These are phyloP conservation scores for Sarcophaga caerulescens DNA, from an alignment of 2,888 invertebrate genomes.

Conservation along the genomic window DNA sequence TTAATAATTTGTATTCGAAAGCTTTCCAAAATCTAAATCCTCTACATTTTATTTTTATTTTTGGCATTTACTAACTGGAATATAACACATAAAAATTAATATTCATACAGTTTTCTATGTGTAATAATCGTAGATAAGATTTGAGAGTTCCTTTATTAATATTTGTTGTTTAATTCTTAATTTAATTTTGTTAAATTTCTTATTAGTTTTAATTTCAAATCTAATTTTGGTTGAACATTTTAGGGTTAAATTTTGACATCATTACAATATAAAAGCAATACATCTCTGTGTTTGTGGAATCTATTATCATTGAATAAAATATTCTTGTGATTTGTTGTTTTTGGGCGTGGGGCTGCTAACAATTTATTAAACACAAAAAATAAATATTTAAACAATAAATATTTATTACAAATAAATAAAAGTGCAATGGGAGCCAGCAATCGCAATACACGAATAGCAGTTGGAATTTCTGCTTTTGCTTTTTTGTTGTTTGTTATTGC, in stretches of 20 bases:
- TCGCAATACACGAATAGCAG: constrained; percentile 82
- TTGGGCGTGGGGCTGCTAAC: constrained; percentile 73
- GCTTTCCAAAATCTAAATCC: no score
- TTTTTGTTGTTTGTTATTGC: constrained; percentile 89
- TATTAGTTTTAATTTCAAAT: not conserved
- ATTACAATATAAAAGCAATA: not conserved
- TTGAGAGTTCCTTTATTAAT: no score
- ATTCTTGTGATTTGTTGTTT: constrained; percentile 39
- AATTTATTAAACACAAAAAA: not conserved
- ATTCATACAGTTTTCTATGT: no score
- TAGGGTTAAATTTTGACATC: not conserved
- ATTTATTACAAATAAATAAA: not conserved
- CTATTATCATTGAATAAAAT: constrained; percentile 37
- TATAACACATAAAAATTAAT: no score
- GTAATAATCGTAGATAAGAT: no score
- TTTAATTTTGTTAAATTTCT: not conserved
- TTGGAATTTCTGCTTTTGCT: constrained; percentile 85
- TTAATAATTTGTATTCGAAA: no score
- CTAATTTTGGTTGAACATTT: not conserved
- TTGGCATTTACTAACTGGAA: no score
- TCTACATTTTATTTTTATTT: no score
- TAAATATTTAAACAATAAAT: not conserved
- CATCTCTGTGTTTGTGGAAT: constrained; percentile 64
- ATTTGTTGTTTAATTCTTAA: no score
- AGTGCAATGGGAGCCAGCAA: constrained; percentile 79